Evolutionary conservation across 2,888 invertebrate species (phyloP), one percentile per base, ranked within the genome.

Genomic region (Gryllus longicercus): DNA sequence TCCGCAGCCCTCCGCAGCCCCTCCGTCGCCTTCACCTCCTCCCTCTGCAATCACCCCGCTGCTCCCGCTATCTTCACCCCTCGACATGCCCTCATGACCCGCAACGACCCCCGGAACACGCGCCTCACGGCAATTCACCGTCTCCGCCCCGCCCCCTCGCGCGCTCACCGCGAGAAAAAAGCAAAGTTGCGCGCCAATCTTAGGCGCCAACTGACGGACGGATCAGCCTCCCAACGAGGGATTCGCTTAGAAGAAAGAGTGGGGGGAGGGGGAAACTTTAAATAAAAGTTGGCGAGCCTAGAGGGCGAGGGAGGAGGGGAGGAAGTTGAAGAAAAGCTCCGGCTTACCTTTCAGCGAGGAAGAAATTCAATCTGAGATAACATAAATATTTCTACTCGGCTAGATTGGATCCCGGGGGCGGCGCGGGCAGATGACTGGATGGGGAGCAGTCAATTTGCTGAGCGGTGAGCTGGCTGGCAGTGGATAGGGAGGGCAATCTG

Each of bases 331-430:
- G 63, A 63, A n/a, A 63, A 63, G n/a, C 63, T 38, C 63, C 11
- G 63, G 14, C 63, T 63, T 63, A n/a, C 63, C n/a, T 63, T n/a
- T 63, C 63, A 63, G n/a, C 63, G 63, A n/a, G 63, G 63, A n/a
- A 63, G 63, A 63, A 63, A 63, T 63, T 63, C 63, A 63, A 63
- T 63, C 63, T 63, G n/a, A 63, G 63, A 63, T 63, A 18, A 63
- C 63, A 63, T 63, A 63, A 63, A 63, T 63, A 63, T 63, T 63
- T 63, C 63, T 63, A 63, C 63, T 63, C 63, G n/a, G 63, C 63
- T 63, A 63, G 63, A 63, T 63, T 63, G 63, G 63, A 63, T 63
- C 14, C 63, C n/a, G n/a, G 14, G n/a, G 63, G 16, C 38, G 38
- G n/a, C 16, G 63, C 63, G 63, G n/a, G 63, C 14, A 63, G 63